phyloP scores from a whole-genome alignment of 2,888 invertebrate species.

The Isoperla grammatica region DNA sequence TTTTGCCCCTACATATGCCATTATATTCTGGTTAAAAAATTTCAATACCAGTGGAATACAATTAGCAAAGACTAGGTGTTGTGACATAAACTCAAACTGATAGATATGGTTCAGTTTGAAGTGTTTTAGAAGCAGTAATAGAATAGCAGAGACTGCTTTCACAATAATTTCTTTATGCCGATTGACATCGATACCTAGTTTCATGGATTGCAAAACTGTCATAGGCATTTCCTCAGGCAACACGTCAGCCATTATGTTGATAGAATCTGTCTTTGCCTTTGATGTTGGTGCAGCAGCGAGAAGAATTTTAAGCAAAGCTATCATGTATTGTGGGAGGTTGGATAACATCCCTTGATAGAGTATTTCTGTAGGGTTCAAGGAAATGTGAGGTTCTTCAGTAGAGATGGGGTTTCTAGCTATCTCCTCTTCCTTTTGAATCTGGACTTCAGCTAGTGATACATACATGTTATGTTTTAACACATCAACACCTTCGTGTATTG shows the following conservation, averaged over 20 bases:
- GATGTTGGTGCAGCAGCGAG: slow-evolving; percentile 98
- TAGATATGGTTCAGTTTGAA: slow-evolving; percentile 96
- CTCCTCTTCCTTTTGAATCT: slow-evolving; percentile 86
- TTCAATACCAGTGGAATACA: slow-evolving; percentile 97
- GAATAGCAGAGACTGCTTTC: slow-evolving; percentile 87
- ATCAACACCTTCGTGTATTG: slow-evolving; percentile 93
- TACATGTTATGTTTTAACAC: slow-evolving; percentile 91
- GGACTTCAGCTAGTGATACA: slow-evolving; percentile 85
- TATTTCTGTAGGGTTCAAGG: slow-evolving; percentile 78
- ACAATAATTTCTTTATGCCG: slow-evolving; percentile 98
- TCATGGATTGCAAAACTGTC: slow-evolving; percentile 90
- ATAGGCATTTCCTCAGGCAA: slow-evolving; percentile 97
- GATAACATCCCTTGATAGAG: slow-evolving; percentile 89
- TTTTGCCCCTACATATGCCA: slow-evolving; percentile 90
- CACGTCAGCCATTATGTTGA: slow-evolving; percentile 97
- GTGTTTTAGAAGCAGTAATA: slow-evolving; percentile 90
- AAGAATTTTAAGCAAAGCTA: slow-evolving; percentile 91
- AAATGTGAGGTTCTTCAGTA: slow-evolving; percentile 70
- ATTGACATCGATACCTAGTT: slow-evolving; percentile 94
- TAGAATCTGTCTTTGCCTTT: slow-evolving; percentile 96
- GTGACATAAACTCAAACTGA: slow-evolving; percentile 99
- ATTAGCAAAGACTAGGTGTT: slow-evolving; percentile 95
- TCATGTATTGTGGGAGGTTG: slow-evolving; percentile 96
- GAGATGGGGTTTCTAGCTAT: slow-evolving; percentile 88
- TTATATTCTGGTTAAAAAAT: slow-evolving; percentile 97